Percentiles rank a stretch among this genome's conserved stretches.
Evolutionary conservation across 2,113 vertebrate genomes (phyloP).

Genomic region (Trinectes maculatus): DNA sequence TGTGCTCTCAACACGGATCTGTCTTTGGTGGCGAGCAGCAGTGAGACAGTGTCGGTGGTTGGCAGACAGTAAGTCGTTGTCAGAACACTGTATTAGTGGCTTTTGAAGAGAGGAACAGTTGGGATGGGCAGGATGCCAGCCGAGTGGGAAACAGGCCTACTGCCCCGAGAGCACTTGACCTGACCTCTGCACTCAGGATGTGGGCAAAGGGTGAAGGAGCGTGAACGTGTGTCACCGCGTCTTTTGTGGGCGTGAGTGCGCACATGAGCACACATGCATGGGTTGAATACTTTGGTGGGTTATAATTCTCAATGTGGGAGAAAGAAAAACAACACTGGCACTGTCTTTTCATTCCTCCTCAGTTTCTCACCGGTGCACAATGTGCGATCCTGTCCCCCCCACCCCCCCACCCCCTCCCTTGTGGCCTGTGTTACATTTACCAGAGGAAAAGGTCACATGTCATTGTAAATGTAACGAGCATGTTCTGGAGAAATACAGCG

Average conservation of each 20-base stretch:
- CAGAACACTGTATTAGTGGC: slow-evolving; percentile 67
- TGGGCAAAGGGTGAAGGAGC: slow-evolving; percentile 46
- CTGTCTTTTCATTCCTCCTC: slow-evolving; percentile 31
- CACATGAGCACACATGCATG: neutral
- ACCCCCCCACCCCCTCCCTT: neutral
- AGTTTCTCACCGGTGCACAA: slow-evolving; percentile 34
- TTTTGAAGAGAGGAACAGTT: slow-evolving; percentile 70
- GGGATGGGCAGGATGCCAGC: slow-evolving; percentile 69
- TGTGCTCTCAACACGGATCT: slow-evolving; percentile 74
- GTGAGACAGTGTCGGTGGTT: slow-evolving; percentile 52
- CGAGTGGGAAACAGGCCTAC: slow-evolving; percentile 63
- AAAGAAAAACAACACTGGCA: slow-evolving; percentile 51
- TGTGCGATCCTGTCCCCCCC: slow-evolving; percentile 47
- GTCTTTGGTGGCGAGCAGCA: slow-evolving; percentile 70
- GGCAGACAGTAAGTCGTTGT: slow-evolving; percentile 74
- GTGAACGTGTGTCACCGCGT: slow-evolving; percentile 24
- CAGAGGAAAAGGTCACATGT: slow-evolving; percentile 71
- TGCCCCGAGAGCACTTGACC: slow-evolving; percentile 58
- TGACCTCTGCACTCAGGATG: slow-evolving; percentile 67
- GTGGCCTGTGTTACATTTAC: slow-evolving; percentile 68
- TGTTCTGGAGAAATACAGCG: slow-evolving; percentile 54
- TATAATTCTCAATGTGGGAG: slow-evolving; percentile 43
- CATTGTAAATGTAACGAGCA: slow-evolving; percentile 60
- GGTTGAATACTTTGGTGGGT: slow-evolving; percentile 40
- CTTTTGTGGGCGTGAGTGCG: neutral